phyloP scores from a whole-genome alignment of 2,113 vertebrate species.

The Otis tarda region DNA sequence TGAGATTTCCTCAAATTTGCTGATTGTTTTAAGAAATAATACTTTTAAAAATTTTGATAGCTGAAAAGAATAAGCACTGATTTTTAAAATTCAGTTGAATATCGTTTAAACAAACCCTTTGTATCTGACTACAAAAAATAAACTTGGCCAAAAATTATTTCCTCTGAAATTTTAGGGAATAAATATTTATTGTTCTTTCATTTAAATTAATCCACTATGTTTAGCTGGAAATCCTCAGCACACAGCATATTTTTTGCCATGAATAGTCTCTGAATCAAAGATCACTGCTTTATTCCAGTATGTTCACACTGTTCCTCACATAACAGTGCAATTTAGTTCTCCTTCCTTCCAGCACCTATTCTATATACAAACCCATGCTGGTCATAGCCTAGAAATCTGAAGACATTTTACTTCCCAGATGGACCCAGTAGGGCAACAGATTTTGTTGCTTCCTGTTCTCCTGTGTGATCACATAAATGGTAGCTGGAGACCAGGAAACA shows the following conservation, averaged over 20 bases:
- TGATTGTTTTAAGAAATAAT: not conserved
- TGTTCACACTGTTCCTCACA: not conserved
- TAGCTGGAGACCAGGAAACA: not conserved
- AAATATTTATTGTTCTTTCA: not conserved
- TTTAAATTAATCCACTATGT: not conserved
- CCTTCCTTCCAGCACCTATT: not conserved
- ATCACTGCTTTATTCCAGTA: not conserved
- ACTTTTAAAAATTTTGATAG: not conserved
- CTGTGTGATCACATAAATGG: not conserved
- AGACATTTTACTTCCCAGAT: conserved; percentile 31
- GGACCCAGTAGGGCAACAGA: not conserved
- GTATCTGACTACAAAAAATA: not conserved
- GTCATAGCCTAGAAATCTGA: not conserved
- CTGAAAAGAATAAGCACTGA: not conserved
- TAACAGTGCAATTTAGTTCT: not conserved
- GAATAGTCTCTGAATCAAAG: not conserved
- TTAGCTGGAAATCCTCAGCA: not conserved
- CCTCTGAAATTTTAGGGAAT: not conserved
- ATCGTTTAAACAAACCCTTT: not conserved
- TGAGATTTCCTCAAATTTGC: not conserved
- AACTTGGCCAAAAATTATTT: not conserved
- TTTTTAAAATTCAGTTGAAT: not conserved
- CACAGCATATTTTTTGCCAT: not conserved
- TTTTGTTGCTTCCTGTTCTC: conserved; percentile 26
- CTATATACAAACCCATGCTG: not conserved